Evolutionary conservation across 2,113 vertebrate genomes (phyloP), one percentile per base, ranked within the genome.

Genomic region (mouse (Mus musculus)): DNA sequence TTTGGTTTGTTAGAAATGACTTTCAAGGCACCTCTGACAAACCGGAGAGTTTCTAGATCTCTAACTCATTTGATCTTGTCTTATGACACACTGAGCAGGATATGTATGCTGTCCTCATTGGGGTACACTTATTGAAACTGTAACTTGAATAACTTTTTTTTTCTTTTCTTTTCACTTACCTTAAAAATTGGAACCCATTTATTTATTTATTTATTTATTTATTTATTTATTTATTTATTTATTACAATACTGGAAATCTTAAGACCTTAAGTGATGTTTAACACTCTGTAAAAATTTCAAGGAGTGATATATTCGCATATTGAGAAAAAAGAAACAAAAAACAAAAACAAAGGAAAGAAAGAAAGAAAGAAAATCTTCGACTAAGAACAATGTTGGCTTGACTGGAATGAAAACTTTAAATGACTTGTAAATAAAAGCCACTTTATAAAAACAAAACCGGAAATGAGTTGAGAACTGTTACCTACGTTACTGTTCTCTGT

Each of bases 51-150:
- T 98, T 88, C 95, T 92, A 81, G 93, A 67, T 98, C 88, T 63
- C 97, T 71, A 97, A 95, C 91, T 95, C 28, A 49, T 98, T 97
- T 97, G 39, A 95, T 98, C n/a, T 91, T 54, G 91, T 94, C 49
- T 72, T 7, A 56, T 69, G 94, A 65, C 96, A 33, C 80, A 90
- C 72, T 90, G 30, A 95, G 3, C 6, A 95, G 9, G 20, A 56
- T 39, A 2, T 4, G 97, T 73, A 81, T 42, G 95, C 54, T 77
- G 20, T 36, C 93, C 93, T 63, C 54, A 8, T 26, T 97, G 76
- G 75, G 88, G 7, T 85, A 88, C 16, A 28, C 65, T 85, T 93
- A 80, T 20, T 11, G 54, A 22, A 80, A 91, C 96, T 87, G 0
- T 88, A 56, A 56, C 3, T 94, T 94, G 20, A 73, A 75, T 87